A percentile compares a stretch with the other conserved stretches of the same genome.
These are phyloP conservation scores for Galemys pyrenaicus DNA, from an alignment of 2,113 vertebrate species.

Conservation along the genomic window DNA sequence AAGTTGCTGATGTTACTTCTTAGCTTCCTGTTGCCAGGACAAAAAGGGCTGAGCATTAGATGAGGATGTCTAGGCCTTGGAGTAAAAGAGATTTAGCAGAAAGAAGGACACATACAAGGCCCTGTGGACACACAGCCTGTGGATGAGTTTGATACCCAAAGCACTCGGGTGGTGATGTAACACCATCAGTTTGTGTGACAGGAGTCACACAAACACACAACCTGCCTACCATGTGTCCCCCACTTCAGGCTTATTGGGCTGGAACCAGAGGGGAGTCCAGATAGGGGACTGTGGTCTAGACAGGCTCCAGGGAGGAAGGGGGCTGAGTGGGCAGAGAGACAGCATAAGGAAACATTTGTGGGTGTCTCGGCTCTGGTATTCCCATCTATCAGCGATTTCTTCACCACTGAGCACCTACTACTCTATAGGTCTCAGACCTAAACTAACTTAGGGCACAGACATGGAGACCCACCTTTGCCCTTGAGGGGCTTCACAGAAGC, in stretches of 20 bases:
- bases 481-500: background rate
- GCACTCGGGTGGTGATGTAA: too few relatives aligned
- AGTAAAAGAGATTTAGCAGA: background rate
- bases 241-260: background rate
- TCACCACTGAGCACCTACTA: background rate
- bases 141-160: accelerated
- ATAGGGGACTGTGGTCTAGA: too few relatives aligned
- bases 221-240: background rate
- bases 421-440: background rate
- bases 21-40: slow-evolving; percentile 50
- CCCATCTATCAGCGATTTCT: background rate
- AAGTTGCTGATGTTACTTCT: slow-evolving; percentile 4
- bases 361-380: background rate
- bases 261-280: too few relatives aligned
- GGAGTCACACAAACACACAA: background rate
- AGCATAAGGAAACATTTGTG: accelerated
- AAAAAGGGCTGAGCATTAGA: background rate
- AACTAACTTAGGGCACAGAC: background rate
- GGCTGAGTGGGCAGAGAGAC: background rate
- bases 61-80: background rate
- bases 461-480: background rate
- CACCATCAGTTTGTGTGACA: too few relatives aligned
- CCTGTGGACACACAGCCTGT: background rate
- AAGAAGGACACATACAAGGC: too few relatives aligned
- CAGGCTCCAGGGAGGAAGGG: background rate